These are phyloP conservation scores for Orchesella flavescens DNA, from an alignment of 2,888 invertebrate genomes.

Conservation along the genomic window DNA sequence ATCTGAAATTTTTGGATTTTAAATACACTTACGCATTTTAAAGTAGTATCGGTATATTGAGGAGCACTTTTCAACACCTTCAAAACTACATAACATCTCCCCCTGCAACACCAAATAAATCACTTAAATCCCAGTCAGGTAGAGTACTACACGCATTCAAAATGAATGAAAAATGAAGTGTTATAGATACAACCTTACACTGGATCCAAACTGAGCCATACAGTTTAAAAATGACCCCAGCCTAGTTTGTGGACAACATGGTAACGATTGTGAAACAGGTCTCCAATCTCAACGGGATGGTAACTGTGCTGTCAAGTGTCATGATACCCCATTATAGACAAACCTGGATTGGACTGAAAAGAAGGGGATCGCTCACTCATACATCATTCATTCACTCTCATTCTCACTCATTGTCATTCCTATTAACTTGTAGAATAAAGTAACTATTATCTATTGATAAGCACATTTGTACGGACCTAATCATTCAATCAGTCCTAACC, in stretches of 20 bases:
- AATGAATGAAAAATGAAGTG: neutral
- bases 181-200: constrained; percentile 75
- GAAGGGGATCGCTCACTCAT: too few relatives aligned
- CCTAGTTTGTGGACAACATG: constrained; percentile 85
- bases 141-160: neutral
- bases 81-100: constrained; percentile 92
- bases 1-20: neutral
- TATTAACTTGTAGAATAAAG: too few relatives aligned
- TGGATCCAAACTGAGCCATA: constrained; percentile 89
- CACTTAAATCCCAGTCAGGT: neutral
- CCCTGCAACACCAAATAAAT: constrained; percentile 75
- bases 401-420: too few relatives aligned
- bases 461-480: too few relatives aligned
- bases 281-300: constrained; percentile 80
- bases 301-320: too few relatives aligned
- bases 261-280: constrained; percentile 79
- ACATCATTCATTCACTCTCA: too few relatives aligned
- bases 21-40: constrained; percentile 84
- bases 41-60: constrained; percentile 98
- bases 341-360: too few relatives aligned
- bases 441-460: too few relatives aligned
- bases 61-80: constrained; percentile 99
- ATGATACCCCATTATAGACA: too few relatives aligned
- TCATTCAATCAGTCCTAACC: too few relatives aligned
- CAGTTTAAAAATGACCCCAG: constrained; percentile 92